Conservation (phyloP, 2,888 invertebrate genomes). For the Heteropelma amictum region DNA sequence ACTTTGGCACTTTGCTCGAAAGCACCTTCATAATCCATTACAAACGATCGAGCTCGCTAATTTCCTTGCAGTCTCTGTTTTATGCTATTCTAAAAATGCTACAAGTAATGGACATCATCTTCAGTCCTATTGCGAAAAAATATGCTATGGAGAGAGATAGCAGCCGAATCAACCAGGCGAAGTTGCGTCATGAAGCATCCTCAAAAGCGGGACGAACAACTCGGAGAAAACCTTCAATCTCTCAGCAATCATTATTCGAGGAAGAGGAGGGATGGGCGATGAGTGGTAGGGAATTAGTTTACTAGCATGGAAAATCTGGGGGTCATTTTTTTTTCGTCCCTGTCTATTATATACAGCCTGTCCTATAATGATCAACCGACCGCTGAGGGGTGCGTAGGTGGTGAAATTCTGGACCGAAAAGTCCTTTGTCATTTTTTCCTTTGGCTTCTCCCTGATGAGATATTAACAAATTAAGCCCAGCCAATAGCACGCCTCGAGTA, state of each 20-base stretch:
- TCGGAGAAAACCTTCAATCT: conserved; percentile 19
- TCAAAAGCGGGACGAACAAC: conserved; percentile 24
- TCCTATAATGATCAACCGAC: too few relatives aligned
- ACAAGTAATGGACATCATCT: conserved; percentile 25
- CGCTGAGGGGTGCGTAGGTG: too few relatives aligned
- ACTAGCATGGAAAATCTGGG: conserved; percentile 29
- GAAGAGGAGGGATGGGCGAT: too few relatives aligned
- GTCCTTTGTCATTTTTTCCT: conserved; percentile 56
- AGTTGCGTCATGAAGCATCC: conserved; percentile 11
- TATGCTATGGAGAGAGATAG: conserved; percentile 3
- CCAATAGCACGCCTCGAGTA: too few relatives aligned
- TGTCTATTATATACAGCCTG: conserved; percentile 49
- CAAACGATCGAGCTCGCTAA: too few relatives aligned
- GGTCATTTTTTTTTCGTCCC: conserved; percentile 59
- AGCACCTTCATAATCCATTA: too few relatives aligned
- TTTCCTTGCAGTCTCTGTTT: not conserved
- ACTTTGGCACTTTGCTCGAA: conserved; percentile 52
- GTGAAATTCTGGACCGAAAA: too few relatives aligned
- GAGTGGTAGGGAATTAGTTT: too few relatives aligned
- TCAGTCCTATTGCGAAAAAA: conserved; percentile 13
- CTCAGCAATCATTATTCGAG: conserved; percentile 15
- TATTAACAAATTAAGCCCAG: too few relatives aligned
- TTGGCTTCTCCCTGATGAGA: too few relatives aligned
- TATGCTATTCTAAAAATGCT: not conserved
- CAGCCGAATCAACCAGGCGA: conserved; percentile 22